Percentiles rank a stretch among this genome's conserved stretches.
Conservation (phyloP, 2,888 invertebrate genomes). For the Macrosoma leucophasiata region DNA sequence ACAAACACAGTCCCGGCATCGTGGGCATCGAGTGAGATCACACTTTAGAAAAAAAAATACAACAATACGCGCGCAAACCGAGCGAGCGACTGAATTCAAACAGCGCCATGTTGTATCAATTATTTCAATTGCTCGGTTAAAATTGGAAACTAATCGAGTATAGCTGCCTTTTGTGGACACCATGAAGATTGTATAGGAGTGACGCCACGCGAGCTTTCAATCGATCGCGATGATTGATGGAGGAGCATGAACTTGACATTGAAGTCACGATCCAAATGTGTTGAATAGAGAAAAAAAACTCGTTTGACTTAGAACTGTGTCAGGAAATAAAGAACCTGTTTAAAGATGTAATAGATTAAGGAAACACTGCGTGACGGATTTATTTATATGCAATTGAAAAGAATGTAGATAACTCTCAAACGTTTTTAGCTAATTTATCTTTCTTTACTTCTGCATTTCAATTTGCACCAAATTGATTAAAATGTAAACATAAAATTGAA, state of each 20-base stretch:
- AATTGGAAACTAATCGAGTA: conserved; percentile 54
- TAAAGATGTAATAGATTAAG: too few species aligned
- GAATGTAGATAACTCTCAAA: too few species aligned
- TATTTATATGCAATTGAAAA: too few species aligned
- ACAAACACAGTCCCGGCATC: conserved; percentile 2
- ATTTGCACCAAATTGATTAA: too few species aligned
- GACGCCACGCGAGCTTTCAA: conserved; percentile 46
- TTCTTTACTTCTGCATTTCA: too few species aligned
- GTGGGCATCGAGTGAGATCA: conserved; percentile 5
- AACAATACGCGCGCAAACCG: conserved; percentile 17
- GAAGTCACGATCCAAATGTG: conserved; percentile 8
- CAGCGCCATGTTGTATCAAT: conserved; percentile 27
- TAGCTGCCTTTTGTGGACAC: conserved; percentile 37
- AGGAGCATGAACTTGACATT: conserved; percentile 38
- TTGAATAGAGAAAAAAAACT: too few species aligned
- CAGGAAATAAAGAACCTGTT: too few species aligned
- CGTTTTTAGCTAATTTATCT: too few species aligned
- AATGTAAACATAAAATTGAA: too few species aligned
- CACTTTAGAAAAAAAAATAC: conserved; percentile 1
- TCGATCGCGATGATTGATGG: conserved; percentile 37
- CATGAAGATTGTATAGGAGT: conserved; percentile 49
- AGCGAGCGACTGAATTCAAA: conserved; percentile 29
- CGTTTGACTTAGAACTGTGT: too few species aligned
- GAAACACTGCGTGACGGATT: too few species aligned
- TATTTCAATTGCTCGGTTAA: conserved; percentile 42